phyloP scores from a whole-genome alignment of 2,888 invertebrate genomes.

The Scaeva pyrastri region DNA sequence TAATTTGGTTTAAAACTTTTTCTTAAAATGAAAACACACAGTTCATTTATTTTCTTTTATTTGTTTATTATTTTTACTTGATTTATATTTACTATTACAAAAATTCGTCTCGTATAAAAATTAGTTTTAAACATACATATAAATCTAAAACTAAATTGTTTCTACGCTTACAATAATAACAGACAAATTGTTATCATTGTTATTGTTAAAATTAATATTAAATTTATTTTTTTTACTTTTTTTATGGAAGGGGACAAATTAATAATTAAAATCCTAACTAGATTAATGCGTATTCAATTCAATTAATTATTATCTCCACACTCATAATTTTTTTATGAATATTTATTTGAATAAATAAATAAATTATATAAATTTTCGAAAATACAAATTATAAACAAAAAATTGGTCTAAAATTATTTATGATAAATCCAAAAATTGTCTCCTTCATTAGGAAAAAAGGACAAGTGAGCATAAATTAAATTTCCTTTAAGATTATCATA shows the following conservation, averaged over 20 bases:
- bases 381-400: conserved; percentile 31
- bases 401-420: conserved; percentile 54
- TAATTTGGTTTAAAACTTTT: too few relatives aligned
- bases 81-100: conserved; percentile 69
- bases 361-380: conserved; percentile 65
- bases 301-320: conserved; percentile 44
- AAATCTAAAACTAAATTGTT: conserved; percentile 61
- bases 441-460: conserved; percentile 74
- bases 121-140: conserved; percentile 53
- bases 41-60: conserved; percentile 3
- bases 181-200: conserved; percentile 11
- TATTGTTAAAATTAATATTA: conserved; percentile 16
- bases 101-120: conserved; percentile 66
- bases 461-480: conserved; percentile 69
- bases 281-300: conserved; percentile 67
- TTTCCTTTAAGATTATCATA: conserved; percentile 4
- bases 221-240: conserved; percentile 34
- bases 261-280: conserved; percentile 67
- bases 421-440: conserved; percentile 42
- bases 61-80: conserved; percentile 60
- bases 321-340: conserved; percentile 19
- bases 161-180: conserved; percentile 61
- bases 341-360: conserved; percentile 67
- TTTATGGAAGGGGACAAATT: conserved; percentile 47
- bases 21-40: not conserved